These are phyloP conservation scores for Branchellion lobata DNA, from an alignment of 2,888 invertebrate species.

Conservation along the genomic window DNA sequence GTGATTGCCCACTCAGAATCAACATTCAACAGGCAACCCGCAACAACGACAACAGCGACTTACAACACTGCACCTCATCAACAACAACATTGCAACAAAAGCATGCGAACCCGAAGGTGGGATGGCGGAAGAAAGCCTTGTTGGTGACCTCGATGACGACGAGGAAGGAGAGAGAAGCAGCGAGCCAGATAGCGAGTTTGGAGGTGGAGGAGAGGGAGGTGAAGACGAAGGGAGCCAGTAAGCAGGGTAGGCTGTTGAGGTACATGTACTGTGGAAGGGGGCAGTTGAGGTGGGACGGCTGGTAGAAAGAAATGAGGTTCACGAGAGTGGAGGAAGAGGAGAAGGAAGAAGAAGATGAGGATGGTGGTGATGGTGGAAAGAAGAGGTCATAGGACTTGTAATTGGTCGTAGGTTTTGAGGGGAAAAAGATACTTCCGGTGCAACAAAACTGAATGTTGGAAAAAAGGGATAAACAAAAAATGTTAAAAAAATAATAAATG, in stretches of 20 bases:
- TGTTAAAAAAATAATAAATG: no score
- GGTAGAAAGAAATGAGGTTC: conserved; percentile 48
- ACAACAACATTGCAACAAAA: no score
- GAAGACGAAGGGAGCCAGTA: conserved; percentile 81
- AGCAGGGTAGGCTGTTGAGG: conserved; percentile 79
- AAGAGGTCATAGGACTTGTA: not conserved
- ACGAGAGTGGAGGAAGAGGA: conserved; percentile 64
- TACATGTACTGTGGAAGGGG: conserved; percentile 80
- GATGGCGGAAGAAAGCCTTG: conserved; percentile 63
- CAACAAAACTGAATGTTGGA: conserved; percentile 61
- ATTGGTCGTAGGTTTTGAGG: conserved; percentile 47
- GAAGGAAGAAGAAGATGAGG: conserved; percentile 44
- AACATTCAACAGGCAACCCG: no score
- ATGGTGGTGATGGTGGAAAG: conserved; percentile 24
- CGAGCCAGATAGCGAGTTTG: conserved; percentile 74
- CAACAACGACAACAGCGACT: no score
- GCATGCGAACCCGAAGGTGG: conserved; percentile 38
- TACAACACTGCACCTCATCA: no score
- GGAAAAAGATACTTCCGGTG: conserved; percentile 55
- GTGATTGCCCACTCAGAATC: no score
- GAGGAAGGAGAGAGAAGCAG: conserved; percentile 77
- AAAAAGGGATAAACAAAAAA: no score
- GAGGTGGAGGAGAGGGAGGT: conserved; percentile 78
- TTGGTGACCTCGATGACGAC: conserved; percentile 80
- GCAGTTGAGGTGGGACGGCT: conserved; percentile 69